Conservation (phyloP, 1,140 invertebrate genomes). For the Manduca sexta region DNA sequence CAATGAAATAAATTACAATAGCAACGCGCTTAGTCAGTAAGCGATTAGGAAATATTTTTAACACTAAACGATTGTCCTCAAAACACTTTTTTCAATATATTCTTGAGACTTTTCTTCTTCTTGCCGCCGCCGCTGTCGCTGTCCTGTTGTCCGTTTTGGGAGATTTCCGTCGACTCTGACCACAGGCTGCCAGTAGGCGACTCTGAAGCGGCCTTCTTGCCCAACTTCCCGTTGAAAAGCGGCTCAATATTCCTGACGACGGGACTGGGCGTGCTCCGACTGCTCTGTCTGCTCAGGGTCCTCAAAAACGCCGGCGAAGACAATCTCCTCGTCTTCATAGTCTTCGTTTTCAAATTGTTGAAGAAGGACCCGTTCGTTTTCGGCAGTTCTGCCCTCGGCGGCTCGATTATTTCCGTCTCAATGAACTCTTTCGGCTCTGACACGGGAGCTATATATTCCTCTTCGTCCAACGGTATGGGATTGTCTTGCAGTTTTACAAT, state of each 20-base stretch:
- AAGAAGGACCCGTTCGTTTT: constrained; percentile 70
- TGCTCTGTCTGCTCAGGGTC: constrained; percentile 72
- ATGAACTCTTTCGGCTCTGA: constrained; percentile 60
- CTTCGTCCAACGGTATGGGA: constrained; percentile 60
- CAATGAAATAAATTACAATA: constrained; percentile 62
- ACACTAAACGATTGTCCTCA: constrained; percentile 57
- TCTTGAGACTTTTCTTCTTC: constrained; percentile 76
- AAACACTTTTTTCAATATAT: constrained; percentile 80
- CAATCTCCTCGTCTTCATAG: constrained; percentile 68
- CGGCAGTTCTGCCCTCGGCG: constrained; percentile 48
- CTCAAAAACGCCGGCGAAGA: constrained; percentile 79
- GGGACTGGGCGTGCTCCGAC: constrained; percentile 54
- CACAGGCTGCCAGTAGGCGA: constrained; percentile 64
- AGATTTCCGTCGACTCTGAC: constrained; percentile 69
- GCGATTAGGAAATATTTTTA: constrained; percentile 9
- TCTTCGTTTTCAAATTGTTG: constrained; percentile 59
- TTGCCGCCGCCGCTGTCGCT: constrained; percentile 38
- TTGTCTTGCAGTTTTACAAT: constrained; percentile 55
- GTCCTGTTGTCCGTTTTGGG: constrained; percentile 57
- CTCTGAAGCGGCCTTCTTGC: constrained; percentile 60
- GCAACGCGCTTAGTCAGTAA: constrained; percentile 26
- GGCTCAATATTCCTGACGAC: constrained; percentile 41
- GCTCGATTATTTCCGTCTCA: constrained; percentile 23
- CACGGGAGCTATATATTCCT: constrained; percentile 62
- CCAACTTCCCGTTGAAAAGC: constrained; percentile 53